phyloP scores from a whole-genome alignment of 2,797 vertebrate genomes.

The Ispidina picta region DNA sequence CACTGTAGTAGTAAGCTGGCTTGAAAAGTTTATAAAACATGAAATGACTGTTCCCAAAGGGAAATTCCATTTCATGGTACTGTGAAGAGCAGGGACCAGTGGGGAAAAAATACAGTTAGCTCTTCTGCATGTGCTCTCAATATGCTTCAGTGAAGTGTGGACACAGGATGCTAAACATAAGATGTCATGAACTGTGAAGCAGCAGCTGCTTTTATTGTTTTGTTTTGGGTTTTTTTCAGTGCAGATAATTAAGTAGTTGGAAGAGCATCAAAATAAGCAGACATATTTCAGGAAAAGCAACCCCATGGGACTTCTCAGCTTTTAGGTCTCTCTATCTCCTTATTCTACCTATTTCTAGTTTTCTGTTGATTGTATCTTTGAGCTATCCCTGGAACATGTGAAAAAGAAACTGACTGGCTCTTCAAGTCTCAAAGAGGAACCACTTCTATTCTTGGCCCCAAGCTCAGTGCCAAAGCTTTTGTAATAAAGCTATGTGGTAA shows the following conservation, averaged over 20 bases:
- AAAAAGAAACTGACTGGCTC: background rate
- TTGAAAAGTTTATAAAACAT: background rate
- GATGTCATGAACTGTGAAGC: background rate
- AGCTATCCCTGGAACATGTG: background rate
- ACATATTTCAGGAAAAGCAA: slow-evolving; percentile 43
- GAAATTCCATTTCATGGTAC: background rate
- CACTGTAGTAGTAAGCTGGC: background rate
- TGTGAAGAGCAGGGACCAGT: background rate
- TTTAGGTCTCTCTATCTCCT: slow-evolving; percentile 6
- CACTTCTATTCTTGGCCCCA: background rate
- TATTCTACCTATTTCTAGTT: background rate
- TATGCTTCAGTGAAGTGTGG: background rate
- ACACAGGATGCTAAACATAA: background rate
- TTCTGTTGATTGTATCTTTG: background rate
- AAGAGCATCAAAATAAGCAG: slow-evolving; percentile 39
- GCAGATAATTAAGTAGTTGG: slow-evolving; percentile 57
- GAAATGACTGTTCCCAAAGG: background rate
- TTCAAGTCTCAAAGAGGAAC: background rate
- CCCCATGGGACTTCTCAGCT: background rate
- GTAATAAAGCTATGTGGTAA: background rate
- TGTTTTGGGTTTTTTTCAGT: background rate
- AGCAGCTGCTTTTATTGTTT: slow-evolving; percentile 33
- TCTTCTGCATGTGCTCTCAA: background rate
- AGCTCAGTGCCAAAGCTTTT: background rate
- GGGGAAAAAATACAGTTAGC: background rate